Evolutionary conservation across 1,140 invertebrate species (phyloP).

Genomic region (Lepidurus apus): DNA sequence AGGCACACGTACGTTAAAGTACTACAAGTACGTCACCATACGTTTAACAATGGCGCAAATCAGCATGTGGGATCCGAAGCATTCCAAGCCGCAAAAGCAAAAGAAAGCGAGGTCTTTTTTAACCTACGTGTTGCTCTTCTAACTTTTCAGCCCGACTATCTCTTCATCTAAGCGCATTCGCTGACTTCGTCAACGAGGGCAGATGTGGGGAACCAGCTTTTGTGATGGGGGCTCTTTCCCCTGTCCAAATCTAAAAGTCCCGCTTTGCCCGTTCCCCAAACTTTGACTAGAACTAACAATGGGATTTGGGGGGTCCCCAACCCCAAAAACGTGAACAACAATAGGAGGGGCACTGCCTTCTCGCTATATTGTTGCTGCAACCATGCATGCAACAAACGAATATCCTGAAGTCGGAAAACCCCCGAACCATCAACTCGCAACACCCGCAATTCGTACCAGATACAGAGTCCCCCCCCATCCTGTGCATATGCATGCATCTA

Average conservation of each 20-base stretch:
- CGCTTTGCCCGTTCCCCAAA: neutral
- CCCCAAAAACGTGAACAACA: neutral
- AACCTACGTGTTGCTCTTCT: conserved; percentile 9
- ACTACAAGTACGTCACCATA: too few relatives aligned
- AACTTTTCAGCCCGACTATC: neutral
- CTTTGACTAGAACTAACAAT: neutral
- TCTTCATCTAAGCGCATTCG: neutral
- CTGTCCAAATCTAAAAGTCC: too few relatives aligned
- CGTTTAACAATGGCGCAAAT: neutral
- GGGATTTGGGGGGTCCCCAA: neutral
- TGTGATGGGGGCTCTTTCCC: too few relatives aligned
- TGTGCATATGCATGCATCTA: too few relatives aligned
- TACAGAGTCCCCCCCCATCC: neutral
- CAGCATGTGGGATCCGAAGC: neutral
- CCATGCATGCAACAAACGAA: neutral
- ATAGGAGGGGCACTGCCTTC: neutral
- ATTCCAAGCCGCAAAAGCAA: too few relatives aligned
- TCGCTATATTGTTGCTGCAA: neutral
- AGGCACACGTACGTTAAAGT: too few relatives aligned
- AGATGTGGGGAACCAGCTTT: neutral
- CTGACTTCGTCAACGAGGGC: conserved; percentile 9
- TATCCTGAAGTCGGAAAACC: neutral
- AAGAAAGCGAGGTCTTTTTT: too few relatives aligned
- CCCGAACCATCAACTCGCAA: neutral
- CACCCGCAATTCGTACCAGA: neutral